phyloP scores from a whole-genome alignment of 1,140 invertebrate genomes.

The Panagrolaimus sp. region DNA sequence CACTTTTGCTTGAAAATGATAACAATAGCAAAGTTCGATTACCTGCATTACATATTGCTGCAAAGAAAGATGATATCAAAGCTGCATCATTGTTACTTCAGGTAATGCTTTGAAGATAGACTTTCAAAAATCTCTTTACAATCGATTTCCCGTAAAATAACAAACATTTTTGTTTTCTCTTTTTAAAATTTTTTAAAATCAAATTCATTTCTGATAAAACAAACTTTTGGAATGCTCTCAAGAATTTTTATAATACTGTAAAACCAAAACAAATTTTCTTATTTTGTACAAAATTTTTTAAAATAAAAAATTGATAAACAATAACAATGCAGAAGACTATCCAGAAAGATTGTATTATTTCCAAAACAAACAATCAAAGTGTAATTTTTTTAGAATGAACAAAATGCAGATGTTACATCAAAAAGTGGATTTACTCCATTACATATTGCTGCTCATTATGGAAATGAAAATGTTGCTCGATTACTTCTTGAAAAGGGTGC shows the following conservation, averaged over 20 bases:
- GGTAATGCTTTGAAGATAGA: conserved; percentile 49
- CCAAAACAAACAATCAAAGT: neutral
- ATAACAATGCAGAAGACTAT: too few relatives aligned
- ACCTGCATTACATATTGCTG: conserved; percentile 81
- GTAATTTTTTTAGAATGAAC: conserved; percentile 44
- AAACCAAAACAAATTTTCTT: too few relatives aligned
- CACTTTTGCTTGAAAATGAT: conserved; percentile 83
- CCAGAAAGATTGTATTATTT: too few relatives aligned
- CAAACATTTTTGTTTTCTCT: too few relatives aligned
- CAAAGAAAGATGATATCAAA: conserved; percentile 92
- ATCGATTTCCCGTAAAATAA: too few relatives aligned
- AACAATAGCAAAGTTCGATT: conserved; percentile 75
- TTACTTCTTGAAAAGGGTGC: conserved; percentile 87
- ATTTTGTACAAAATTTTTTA: too few relatives aligned
- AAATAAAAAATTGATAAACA: too few relatives aligned
- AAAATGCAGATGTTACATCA: conserved; percentile 58
- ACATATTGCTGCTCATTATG: conserved; percentile 96
- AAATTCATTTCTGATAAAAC: too few relatives aligned
- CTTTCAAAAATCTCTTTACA: neutral
- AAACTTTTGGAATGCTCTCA: too few relatives aligned
- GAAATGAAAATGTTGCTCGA: conserved; percentile 88
- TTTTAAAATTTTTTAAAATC: too few relatives aligned
- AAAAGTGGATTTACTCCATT: conserved; percentile 91
- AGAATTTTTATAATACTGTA: too few relatives aligned
- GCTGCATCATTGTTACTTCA: conserved; percentile 81